phyloP scores from a whole-genome alignment of 23 tunicate genomes.

The Halocynthia aurantium region DNA sequence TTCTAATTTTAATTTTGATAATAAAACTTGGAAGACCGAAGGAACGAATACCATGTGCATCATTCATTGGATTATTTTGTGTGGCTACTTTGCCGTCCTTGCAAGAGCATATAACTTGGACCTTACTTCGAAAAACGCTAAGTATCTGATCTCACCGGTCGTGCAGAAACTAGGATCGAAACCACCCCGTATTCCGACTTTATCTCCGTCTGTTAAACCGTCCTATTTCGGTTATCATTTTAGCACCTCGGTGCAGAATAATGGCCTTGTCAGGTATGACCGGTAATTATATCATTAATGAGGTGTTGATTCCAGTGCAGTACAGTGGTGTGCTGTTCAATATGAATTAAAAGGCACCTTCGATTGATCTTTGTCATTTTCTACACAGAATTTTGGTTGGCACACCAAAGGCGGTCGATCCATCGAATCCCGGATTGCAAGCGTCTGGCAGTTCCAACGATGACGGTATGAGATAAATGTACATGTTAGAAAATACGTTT shows the following conservation, averaged over 20 bases:
- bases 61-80: too few relatives aligned
- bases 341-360: not conserved
- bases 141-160: not conserved
- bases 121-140: conserved; percentile 1
- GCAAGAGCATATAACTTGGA: not conserved
- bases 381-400: not conserved
- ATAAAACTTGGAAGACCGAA: too few relatives aligned
- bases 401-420: not conserved
- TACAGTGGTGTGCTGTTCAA: not conserved
- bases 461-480: too few relatives aligned
- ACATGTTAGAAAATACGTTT: too few relatives aligned
- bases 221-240: not conserved
- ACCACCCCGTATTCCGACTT: not conserved
- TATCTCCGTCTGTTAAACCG: not conserved
- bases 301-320: not conserved
- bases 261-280: not conserved
- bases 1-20: too few relatives aligned
- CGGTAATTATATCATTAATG: not conserved
- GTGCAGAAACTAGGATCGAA: not conserved
- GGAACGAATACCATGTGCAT: too few relatives aligned
- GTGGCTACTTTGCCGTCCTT: too few relatives aligned
- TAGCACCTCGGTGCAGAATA: not conserved
- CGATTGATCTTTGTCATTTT: not conserved
- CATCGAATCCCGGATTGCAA: not conserved
- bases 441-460: too few relatives aligned